phyloP scores from a whole-genome alignment of 2,888 invertebrate species.

The Troides aeacus region DNA sequence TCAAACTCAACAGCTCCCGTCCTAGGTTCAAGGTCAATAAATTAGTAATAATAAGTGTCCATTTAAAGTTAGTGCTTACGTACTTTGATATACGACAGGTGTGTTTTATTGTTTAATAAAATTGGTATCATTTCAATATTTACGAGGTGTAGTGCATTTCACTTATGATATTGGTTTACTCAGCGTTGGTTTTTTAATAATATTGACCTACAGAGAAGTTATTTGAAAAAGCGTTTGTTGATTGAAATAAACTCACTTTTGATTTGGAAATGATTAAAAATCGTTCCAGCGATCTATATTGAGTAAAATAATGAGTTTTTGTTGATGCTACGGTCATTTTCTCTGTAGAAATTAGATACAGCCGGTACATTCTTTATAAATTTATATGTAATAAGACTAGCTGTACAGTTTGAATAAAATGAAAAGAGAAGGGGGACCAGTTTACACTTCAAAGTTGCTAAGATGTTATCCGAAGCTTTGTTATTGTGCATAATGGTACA shows the following conservation, averaged over 20 bases:
- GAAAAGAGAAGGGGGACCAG: constrained; percentile 35
- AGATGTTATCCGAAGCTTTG: constrained; percentile 38
- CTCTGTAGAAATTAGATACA: constrained; percentile 39
- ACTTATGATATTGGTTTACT: not conserved
- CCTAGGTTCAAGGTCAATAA: constrained; percentile 10
- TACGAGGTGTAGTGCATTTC: not conserved
- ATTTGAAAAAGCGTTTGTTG: not conserved
- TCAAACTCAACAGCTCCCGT: constrained; percentile 30
- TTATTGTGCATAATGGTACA: constrained; percentile 42
- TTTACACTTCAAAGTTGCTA: constrained; percentile 34
- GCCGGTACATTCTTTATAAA: constrained; percentile 33
- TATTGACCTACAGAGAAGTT: not conserved
- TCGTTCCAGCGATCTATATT: constrained; percentile 17
- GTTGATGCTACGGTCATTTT: constrained; percentile 30
- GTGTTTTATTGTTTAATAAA: not conserved
- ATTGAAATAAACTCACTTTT: constrained; percentile 12
- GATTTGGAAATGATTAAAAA: constrained; percentile 7
- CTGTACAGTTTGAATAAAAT: constrained; percentile 35
- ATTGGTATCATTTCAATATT: not conserved
- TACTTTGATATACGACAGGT: not conserved
- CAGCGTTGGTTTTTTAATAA: not conserved
- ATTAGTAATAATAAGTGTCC: not conserved
- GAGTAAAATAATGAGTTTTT: constrained; percentile 23
- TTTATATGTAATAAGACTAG: constrained; percentile 33
- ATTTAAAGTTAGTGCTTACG: not conserved